Conservation (phyloP, 2,888 invertebrate species). For the Gymnocheta viridis region DNA sequence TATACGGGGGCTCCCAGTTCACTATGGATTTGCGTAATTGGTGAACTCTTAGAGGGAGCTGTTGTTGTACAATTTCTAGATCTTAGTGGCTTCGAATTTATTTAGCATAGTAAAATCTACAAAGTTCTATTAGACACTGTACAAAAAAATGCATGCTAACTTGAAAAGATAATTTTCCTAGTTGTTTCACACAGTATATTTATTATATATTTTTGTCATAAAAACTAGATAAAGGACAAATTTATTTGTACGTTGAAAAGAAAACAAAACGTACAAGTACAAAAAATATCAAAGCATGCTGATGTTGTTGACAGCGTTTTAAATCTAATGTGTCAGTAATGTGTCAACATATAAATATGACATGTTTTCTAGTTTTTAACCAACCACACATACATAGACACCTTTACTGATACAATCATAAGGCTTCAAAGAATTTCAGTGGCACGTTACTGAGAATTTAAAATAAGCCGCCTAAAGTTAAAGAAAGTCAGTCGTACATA, state of each 20-base stretch:
- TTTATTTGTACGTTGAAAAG: slow-evolving; percentile 17
- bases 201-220: slow-evolving; percentile 24
- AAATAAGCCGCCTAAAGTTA: background rate
- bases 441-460: background rate
- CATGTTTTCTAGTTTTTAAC: slow-evolving; percentile 39
- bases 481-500: background rate
- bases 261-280: slow-evolving; percentile 34
- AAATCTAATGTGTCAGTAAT: slow-evolving; percentile 68
- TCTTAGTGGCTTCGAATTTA: background rate
- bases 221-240: slow-evolving; percentile 62
- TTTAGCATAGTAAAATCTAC: background rate
- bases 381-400: slow-evolving; percentile 7
- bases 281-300: slow-evolving; percentile 36
- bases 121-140: slow-evolving; percentile 1
- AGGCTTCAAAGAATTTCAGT: slow-evolving; percentile 10
- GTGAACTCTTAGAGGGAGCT: no score
- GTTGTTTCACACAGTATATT: background rate
- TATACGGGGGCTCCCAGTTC: no score
- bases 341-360: slow-evolving; percentile 66
- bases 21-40: no score
- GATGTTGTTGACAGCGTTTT: slow-evolving; percentile 63
- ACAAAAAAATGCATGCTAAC: background rate
- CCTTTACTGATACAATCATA: background rate
- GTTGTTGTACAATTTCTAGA: no score
- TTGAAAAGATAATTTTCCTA: slow-evolving; percentile 16